Evolutionary conservation across 2,888 invertebrate species (phyloP).

Genomic region (Oasisia sp.): DNA sequence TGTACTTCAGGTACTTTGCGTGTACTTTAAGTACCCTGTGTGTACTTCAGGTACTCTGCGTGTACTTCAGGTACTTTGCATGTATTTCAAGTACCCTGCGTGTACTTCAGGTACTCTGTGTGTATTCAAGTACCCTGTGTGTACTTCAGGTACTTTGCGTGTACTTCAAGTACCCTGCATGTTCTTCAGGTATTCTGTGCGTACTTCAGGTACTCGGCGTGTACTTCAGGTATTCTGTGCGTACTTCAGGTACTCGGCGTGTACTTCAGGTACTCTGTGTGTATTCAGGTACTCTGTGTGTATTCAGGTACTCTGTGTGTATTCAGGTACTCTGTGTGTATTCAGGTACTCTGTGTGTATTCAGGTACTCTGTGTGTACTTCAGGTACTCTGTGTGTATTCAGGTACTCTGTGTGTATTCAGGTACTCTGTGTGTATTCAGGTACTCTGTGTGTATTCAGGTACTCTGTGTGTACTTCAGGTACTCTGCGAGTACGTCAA

Average conservation of each 20-base stretch:
- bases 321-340: neutral
- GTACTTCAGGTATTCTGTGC: too few relatives aligned
- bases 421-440: neutral
- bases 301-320: too few relatives aligned
- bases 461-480: neutral
- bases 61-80: neutral
- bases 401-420: neutral
- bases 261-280: neutral
- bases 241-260: too few relatives aligned
- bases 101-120: too few relatives aligned
- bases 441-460: neutral
- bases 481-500: neutral
- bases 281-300: neutral
- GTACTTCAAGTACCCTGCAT: too few relatives aligned
- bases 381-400: neutral
- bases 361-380: neutral
- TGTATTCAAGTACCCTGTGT: too few relatives aligned
- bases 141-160: too few relatives aligned
- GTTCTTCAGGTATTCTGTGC: too few relatives aligned
- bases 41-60: too few relatives aligned
- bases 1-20: constrained; percentile 48
- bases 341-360: neutral
- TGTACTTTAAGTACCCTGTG: too few relatives aligned
- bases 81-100: neutral
- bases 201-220: too few relatives aligned